Conservation (phyloP, 2,888 invertebrate species). For the Melieria picta region DNA sequence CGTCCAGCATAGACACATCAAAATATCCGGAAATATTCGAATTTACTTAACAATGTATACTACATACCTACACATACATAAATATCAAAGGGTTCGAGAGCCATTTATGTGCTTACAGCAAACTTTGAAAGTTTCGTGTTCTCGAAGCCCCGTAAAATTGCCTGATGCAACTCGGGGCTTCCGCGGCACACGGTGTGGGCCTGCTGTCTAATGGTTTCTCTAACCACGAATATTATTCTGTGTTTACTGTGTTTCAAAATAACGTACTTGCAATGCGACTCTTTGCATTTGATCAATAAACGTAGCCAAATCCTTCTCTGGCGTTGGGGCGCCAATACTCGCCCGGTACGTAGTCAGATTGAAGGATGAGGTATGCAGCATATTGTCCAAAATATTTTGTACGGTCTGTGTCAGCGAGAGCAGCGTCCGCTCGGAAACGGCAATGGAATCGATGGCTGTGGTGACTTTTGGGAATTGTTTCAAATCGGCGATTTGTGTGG, state of each 20-base stretch:
- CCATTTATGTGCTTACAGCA: no score
- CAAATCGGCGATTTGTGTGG: slow-evolving; percentile 70
- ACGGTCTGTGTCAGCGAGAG: slow-evolving; percentile 63
- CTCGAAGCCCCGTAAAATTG: no score
- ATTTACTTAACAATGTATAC: no score
- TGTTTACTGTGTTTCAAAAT: background rate
- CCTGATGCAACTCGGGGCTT: no score
- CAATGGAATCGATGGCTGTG: slow-evolving; percentile 61
- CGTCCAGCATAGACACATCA: no score
- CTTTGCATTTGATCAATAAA: slow-evolving; percentile 67
- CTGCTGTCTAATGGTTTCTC: no score
- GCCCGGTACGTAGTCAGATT: slow-evolving; percentile 64
- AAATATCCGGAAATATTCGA: no score
- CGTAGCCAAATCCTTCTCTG: slow-evolving; percentile 66
- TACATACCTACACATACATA: no score
- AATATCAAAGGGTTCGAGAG: no score
- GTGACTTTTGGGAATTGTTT: slow-evolving; percentile 65
- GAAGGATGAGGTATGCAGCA: slow-evolving; percentile 64
- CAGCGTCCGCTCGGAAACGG: slow-evolving; percentile 62
- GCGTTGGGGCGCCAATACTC: slow-evolving; percentile 64
- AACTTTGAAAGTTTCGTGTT: no score
- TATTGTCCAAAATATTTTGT: slow-evolving; percentile 64
- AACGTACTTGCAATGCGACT: slow-evolving; percentile 64
- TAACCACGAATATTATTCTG: no score
- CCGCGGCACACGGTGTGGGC: no score